These are phyloP conservation scores for Allolobophora icterica DNA, from an alignment of 2,888 invertebrate genomes.

Conservation along the genomic window DNA sequence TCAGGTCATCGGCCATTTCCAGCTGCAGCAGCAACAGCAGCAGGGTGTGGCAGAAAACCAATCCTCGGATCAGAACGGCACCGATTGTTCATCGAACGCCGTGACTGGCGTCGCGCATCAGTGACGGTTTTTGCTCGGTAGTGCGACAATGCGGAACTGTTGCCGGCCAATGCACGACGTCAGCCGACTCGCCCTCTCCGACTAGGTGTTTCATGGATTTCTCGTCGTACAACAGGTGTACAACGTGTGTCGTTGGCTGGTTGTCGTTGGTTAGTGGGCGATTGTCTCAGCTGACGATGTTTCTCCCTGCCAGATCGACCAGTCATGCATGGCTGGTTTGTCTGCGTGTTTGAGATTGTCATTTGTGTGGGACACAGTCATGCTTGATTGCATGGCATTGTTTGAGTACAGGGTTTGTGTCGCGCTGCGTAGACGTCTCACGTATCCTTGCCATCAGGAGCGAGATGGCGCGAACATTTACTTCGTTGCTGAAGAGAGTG, in stretches of 20 bases:
- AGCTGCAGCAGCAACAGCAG: conserved; percentile 32
- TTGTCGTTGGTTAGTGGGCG: not conserved
- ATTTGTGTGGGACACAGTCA: not conserved
- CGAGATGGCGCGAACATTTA: not conserved
- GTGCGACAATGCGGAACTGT: not conserved
- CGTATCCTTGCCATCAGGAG: conserved; percentile 1
- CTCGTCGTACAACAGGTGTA: not conserved
- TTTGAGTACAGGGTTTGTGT: conserved; percentile 2
- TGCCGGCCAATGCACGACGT: not conserved
- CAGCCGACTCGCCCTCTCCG: not conserved
- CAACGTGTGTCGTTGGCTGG: not conserved
- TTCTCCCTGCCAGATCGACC: too few species aligned
- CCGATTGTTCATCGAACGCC: conserved; percentile 4
- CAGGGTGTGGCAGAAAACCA: conserved; percentile 12
- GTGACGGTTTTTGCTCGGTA: not conserved
- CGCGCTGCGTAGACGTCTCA: not conserved
- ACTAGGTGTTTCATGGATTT: not conserved
- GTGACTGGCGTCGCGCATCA: not conserved
- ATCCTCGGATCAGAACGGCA: conserved; percentile 23
- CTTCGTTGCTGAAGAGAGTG: not conserved
- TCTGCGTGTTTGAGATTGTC: not conserved
- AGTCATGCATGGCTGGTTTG: too few species aligned
- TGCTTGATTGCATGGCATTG: not conserved
- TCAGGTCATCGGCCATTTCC: conserved; percentile 41
- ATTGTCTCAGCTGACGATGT: too few species aligned